Base-by-base conservation (phyloP, 2,888 invertebrate species). In the Philereme vetulata region DNA sequence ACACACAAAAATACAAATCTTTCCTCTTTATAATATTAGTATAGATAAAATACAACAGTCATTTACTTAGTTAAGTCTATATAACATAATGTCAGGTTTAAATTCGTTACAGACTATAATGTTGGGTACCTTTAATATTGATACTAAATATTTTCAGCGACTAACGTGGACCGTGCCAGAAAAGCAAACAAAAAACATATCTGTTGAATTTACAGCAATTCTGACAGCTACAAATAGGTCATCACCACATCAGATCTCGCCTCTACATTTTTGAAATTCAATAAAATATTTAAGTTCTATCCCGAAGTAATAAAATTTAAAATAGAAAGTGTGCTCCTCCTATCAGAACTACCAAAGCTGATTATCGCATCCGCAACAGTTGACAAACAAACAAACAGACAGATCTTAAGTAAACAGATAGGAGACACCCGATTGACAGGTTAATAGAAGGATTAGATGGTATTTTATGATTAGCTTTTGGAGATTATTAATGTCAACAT, bases 381-480 rank as follows among this genome's bases (percentile, higher is more conserved):
- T 53, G 52, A 55, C 57, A 65, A 55, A 65, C 51, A 50, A 58
- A 48, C 44, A 48, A 56, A 60, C 56, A 66, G 60, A 66, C 63
- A 64, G 72, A 65, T 67, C 66, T 59, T 73, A 50, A 32, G 66
- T 57, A 77, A 76, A 77, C 60, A 75, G 69, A 73, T 66, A 61
- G 11, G 47, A 68, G 73, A 75, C 75, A 72, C 62, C 70, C 71
- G 72, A 73, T 74, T 81, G 81, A 82, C 84, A 84, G 80, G 68
- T 71, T 72, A 74, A 76, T 74, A 75, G 67, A 65, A 75, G 76
- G 74, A 82, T 81, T 80, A 82, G 53, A 51, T 65, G 61, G 65
- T 71, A 75, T 72, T 76, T 75, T 63, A 72, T 64, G 71, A 72
- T 72, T 81, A 80, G 80, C 79, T 70, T 11, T 55, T 62, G 51